Conservation (phyloP, 64 coral and sea anemone genomes). For the Platygyra sinensis region DNA sequence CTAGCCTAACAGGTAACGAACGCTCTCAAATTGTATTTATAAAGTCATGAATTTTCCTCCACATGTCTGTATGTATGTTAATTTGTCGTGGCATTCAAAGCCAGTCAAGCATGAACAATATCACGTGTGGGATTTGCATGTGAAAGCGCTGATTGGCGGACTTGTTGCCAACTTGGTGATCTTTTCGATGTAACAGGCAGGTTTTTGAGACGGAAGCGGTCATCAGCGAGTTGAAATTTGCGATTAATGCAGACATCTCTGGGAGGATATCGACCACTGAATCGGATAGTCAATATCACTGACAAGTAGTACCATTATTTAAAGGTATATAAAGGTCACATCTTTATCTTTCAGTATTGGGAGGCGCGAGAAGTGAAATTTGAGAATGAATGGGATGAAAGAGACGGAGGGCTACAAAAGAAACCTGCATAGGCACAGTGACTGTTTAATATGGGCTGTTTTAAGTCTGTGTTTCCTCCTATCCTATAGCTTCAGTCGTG, state of each 20-base stretch:
- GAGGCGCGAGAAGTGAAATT: background rate
- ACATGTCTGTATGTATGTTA: slow-evolving; percentile 55
- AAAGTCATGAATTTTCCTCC: slow-evolving; percentile 40
- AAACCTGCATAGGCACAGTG: no score
- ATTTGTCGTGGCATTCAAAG: slow-evolving; percentile 37
- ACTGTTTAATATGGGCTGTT: no score
- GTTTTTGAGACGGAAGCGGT: background rate
- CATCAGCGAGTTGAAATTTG: background rate
- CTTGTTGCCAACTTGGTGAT: background rate
- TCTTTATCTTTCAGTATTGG: background rate
- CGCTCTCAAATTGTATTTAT: slow-evolving; percentile 25
- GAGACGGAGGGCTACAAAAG: background rate
- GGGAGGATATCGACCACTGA: background rate
- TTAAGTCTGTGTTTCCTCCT: no score
- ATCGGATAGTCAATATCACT: no score
- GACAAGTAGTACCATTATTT: no score
- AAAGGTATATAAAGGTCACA: no score
- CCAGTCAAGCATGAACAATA: slow-evolving; percentile 34
- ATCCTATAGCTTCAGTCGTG: no score
- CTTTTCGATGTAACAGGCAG: background rate
- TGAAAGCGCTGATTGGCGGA: slow-evolving; percentile 23
- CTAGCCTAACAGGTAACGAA: slow-evolving; percentile 4
- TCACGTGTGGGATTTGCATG: slow-evolving; percentile 50
- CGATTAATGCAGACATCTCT: background rate
- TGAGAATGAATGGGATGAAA: background rate